Conservation (phyloP, 2,113 vertebrate genomes). For the Bolborhynchus lineola region DNA sequence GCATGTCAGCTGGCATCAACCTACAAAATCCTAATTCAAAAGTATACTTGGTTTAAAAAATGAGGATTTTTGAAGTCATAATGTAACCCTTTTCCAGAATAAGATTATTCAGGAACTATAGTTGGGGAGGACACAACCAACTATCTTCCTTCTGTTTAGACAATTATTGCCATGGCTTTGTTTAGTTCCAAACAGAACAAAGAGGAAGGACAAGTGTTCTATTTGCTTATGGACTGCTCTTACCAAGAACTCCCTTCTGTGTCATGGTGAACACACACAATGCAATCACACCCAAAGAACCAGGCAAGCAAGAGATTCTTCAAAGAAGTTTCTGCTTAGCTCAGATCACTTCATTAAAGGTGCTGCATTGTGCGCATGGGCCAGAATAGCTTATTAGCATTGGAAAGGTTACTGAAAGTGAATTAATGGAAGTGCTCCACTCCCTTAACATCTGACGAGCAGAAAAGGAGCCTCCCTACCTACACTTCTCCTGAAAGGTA, state of each 20-base stretch:
- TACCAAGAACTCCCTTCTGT: background rate
- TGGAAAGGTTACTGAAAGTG: background rate
- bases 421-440: background rate
- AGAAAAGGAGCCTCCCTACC: conserved; percentile 32
- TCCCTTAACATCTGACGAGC: background rate
- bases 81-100: background rate
- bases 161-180: background rate
- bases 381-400: background rate
- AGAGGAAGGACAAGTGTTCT: background rate
- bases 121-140: background rate
- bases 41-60: background rate
- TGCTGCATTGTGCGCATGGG: background rate
- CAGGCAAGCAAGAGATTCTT: background rate
- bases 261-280: background rate
- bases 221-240: background rate
- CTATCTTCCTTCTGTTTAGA: background rate
- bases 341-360: background rate
- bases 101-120: background rate
- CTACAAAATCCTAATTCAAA: background rate
- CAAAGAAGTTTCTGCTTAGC: background rate
- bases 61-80: background rate
- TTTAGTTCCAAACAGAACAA: background rate
- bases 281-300: background rate
- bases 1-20: background rate
- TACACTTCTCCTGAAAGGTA: background rate